Conservation (phyloP, 2,888 invertebrate species). For the Ametastegia equiseti region DNA sequence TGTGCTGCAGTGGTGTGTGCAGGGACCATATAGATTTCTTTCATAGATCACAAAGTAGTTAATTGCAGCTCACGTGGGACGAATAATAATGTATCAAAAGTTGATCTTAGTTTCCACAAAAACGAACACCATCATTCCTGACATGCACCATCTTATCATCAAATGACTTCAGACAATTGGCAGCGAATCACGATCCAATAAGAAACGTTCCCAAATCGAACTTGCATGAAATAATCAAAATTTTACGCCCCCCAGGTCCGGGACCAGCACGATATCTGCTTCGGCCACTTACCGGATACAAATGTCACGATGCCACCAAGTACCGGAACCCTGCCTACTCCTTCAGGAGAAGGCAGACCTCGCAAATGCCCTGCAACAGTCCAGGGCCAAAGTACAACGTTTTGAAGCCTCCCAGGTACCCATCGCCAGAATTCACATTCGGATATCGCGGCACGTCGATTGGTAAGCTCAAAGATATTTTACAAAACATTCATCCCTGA, state of each 20-base stretch:
- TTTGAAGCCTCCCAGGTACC: slow-evolving; percentile 71
- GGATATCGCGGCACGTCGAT: not conserved
- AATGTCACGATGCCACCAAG: slow-evolving; percentile 80
- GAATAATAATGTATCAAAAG: not conserved
- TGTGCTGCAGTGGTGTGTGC: not conserved
- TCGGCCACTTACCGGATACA: slow-evolving; percentile 81
- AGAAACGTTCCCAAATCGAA: no score
- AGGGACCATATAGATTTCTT: not conserved
- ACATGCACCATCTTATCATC: not conserved
- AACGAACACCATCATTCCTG: not conserved
- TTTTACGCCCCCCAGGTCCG: slow-evolving; percentile 77
- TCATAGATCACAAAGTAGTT: not conserved
- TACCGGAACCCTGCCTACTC: slow-evolving; percentile 82
- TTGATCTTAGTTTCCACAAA: not conserved
- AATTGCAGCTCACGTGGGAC: no score
- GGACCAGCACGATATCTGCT: slow-evolving; percentile 81
- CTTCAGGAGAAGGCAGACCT: slow-evolving; percentile 75
- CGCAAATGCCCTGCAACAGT: slow-evolving; percentile 60
- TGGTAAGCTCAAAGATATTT: not conserved
- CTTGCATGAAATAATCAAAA: not conserved
- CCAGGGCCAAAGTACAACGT: slow-evolving; percentile 77
- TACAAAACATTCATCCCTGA: not conserved
- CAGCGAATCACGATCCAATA: not conserved
- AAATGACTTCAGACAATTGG: not conserved
- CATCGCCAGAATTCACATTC: not conserved